Percentiles rank a stretch among this genome's conserved stretches.
These are phyloP conservation scores for Tenthredo scrophulariae DNA, from an alignment of 2,888 invertebrate species.

Conservation along the genomic window DNA sequence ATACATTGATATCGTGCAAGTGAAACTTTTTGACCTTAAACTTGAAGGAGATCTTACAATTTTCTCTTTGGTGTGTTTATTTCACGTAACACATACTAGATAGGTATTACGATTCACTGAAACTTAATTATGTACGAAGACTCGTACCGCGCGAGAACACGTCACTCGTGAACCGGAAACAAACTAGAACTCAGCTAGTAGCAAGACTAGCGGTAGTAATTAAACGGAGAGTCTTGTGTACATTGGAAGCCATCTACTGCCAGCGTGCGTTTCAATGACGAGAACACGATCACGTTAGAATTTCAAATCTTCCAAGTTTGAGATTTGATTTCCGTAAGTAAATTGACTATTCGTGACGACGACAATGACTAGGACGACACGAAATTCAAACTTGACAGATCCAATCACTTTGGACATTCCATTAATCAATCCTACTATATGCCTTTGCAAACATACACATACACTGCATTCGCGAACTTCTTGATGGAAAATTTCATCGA, in stretches of 20 bases:
- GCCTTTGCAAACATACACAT: not conserved
- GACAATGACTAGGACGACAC: not conserved
- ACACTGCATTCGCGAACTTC: not conserved
- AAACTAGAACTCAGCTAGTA: constrained; percentile 46
- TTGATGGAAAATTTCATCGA: constrained; percentile 13
- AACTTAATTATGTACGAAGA: constrained; percentile 36
- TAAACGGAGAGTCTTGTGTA: constrained; percentile 46
- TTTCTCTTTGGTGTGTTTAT: constrained; percentile 9
- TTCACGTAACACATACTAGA: not conserved
- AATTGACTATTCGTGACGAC: constrained; percentile 31
- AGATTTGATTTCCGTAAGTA: constrained; percentile 41
- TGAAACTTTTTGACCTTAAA: not conserved
- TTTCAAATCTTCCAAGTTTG: constrained; percentile 33
- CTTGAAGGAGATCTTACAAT: not conserved
- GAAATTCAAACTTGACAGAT: constrained; percentile 24
- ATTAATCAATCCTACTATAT: constrained; percentile 20
- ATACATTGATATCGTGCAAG: not conserved
- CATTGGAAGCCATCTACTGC: constrained; percentile 40
- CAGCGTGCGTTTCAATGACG: constrained; percentile 37
- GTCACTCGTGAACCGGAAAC: constrained; percentile 47
- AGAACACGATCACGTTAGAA: constrained; percentile 38
- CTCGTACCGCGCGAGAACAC: constrained; percentile 18
- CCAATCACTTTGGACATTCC: constrained; percentile 18
- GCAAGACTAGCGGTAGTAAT: constrained; percentile 47
- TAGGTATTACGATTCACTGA: not conserved